These are phyloP conservation scores for Heteropelma amictum DNA, from an alignment of 2,888 invertebrate genomes.

Conservation along the genomic window DNA sequence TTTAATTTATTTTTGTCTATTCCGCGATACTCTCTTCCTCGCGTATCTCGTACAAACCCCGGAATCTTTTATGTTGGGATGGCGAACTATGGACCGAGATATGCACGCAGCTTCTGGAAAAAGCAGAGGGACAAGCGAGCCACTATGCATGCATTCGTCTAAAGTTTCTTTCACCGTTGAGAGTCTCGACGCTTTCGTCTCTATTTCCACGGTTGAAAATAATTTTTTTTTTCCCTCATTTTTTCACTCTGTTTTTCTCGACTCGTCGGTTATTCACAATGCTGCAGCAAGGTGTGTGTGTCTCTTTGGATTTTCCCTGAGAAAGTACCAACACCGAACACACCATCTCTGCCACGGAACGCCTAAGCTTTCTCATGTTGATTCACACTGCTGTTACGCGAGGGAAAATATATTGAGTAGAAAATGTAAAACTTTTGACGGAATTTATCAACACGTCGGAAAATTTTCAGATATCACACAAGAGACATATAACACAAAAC, in stretches of 20 bases:
- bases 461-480: no score
- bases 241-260: slow-evolving; percentile 9
- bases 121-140: slow-evolving; percentile 10
- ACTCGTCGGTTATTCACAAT: slow-evolving; percentile 19
- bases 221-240: slow-evolving; percentile 25
- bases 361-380: not conserved
- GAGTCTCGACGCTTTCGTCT: slow-evolving; percentile 25
- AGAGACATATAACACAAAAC: no score
- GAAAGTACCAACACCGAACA: no score
- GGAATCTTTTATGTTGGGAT: slow-evolving; percentile 37
- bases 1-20: slow-evolving; percentile 14
- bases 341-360: not conserved
- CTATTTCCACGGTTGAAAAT: slow-evolving; percentile 24
- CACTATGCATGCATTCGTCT: slow-evolving; percentile 27
- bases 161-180: slow-evolving; percentile 40
- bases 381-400: not conserved
- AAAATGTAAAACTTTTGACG: not conserved
- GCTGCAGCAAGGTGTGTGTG: slow-evolving; percentile 19
- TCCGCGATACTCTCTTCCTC: not conserved
- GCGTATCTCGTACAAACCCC: not conserved
- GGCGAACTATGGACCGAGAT: slow-evolving; percentile 35
- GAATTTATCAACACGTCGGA: not conserved
- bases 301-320: not conserved
- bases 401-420: not conserved
- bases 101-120: slow-evolving; percentile 36